These are phyloP conservation scores for Cassiopea andromeda DNA, from an alignment of 30 jellyfish, hydroid and myxozoan genomes.

Conservation along the genomic window DNA sequence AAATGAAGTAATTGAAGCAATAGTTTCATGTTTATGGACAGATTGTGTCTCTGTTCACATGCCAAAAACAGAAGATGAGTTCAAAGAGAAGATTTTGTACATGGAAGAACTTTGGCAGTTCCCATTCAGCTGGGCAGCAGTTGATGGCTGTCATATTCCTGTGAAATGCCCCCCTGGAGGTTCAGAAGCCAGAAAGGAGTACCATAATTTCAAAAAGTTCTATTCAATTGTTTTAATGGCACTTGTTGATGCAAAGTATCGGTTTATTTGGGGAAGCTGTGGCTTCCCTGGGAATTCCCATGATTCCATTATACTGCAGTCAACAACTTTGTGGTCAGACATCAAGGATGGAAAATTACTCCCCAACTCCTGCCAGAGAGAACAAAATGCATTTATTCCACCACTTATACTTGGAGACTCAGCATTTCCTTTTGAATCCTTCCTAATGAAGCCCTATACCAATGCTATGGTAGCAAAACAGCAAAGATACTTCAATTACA, in stretches of 20 bases:
- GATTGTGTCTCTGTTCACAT: not conserved
- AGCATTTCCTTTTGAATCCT: slow-evolving; percentile 57
- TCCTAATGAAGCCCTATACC: slow-evolving; percentile 53
- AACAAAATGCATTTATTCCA: not conserved
- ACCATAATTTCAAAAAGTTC: not conserved
- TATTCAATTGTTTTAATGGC: not conserved
- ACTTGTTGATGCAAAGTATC: not conserved
- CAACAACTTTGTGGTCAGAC: not conserved
- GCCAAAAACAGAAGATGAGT: not conserved
- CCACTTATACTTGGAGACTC: slow-evolving; percentile 57
- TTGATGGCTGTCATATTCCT: not conserved
- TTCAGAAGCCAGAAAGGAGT: not conserved
- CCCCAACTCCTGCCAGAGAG: not conserved
- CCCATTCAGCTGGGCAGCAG: not conserved
- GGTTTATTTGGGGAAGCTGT: not conserved
- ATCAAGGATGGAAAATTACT: not conserved
- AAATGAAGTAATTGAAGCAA: not conserved
- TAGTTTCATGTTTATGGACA: not conserved
- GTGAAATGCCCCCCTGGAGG: not conserved
- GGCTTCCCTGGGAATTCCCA: not conserved
- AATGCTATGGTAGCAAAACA: slow-evolving; percentile 13
- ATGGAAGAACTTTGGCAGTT: not conserved
- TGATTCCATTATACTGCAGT: not conserved
- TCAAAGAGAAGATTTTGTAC: too few relatives aligned
- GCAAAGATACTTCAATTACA: slow-evolving; percentile 58